phyloP scores from a whole-genome alignment of 2,888 invertebrate species.

The Acrobasis suavella region DNA sequence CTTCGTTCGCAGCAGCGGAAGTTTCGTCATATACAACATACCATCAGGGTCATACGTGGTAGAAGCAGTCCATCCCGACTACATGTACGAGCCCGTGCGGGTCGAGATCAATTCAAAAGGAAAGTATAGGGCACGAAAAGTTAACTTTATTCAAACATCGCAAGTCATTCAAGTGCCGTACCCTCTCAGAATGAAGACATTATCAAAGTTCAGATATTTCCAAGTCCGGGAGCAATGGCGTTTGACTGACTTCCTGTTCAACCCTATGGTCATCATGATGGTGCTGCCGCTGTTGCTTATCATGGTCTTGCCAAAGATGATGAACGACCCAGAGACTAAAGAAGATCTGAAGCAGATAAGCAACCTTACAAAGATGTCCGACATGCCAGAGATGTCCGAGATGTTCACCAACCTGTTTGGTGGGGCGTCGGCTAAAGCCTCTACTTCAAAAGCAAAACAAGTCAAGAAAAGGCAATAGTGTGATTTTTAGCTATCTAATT shows the following conservation, averaged over 20 bases:
- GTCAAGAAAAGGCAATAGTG: constrained; percentile 72
- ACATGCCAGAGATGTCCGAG: constrained; percentile 98
- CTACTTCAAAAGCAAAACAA: constrained; percentile 70
- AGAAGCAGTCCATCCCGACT: constrained; percentile 95
- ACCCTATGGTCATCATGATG: constrained; percentile 99
- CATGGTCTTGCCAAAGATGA: constrained; percentile 96
- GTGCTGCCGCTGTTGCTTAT: constrained; percentile 94
- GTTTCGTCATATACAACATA: constrained; percentile 93
- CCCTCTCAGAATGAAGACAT: constrained; percentile 93
- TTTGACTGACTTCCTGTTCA: constrained; percentile 96
- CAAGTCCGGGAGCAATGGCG: constrained; percentile 98
- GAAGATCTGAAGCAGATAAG: constrained; percentile 96
- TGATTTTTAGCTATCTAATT: constrained; percentile 28
- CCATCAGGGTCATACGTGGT: constrained; percentile 96
- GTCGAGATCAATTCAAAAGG: constrained; percentile 99
- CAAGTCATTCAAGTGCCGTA: constrained; percentile 95
- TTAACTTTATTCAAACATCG: constrained; percentile 96
- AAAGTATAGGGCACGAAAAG: constrained; percentile 96
- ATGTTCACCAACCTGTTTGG: constrained; percentile 94
- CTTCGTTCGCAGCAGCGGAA: constrained; percentile 95
- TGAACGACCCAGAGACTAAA: constrained; percentile 98
- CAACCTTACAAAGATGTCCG: constrained; percentile 90
- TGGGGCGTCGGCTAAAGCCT: constrained; percentile 78
- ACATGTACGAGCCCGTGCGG: constrained; percentile 95
- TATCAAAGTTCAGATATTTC: constrained; percentile 93